Base-by-base conservation (phyloP, 2,888 invertebrate species). In the Lathronympha strigana region DNA sequence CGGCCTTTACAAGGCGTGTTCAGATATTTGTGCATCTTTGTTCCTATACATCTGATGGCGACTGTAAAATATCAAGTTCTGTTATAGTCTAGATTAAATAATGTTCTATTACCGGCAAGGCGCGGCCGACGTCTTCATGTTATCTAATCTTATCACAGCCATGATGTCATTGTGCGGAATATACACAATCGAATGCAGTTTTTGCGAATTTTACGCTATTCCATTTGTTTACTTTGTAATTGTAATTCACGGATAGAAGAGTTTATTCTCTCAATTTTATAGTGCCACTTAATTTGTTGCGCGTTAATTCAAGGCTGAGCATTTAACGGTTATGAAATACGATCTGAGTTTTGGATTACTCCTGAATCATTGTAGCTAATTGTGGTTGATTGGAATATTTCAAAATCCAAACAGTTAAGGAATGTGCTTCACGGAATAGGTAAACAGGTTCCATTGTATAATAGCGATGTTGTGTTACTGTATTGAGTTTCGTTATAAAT, bases 81-180 rank as follows among this genome's bases (percentile, higher is more conserved):
- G 53, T 47, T 61, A 54, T 21, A 28, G 15, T 23, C 21, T 54
- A 61, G 36, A 66, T 51, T 50, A 55, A 66, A 66, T 31, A 58
- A 49, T 55, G 25, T 51, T 17, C 23, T 15, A 9, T 38, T 15
- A 33, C 25, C 36, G 36, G 71, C 75, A 76, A 80, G 83, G 85
- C 71, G 84, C 76, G 81, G 80, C 77, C 55, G 61, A 72, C 79
- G 80, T 78, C 73, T 76, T 77, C 76, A 70, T 75, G 86, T 87
- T 77, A 89, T 89, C 89, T 88, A 85, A 87, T 88, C 86, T 69
- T 84, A 88, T 88, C 86, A 71, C 69, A 66, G 61, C 70, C 67
- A 73, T 87, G 86, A 89, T 84, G 85, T 86, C 87, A 87, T 77
- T 74, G 67, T 68, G 63, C 76, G 76, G 76, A 80, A 84, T 78